Percentiles rank a stretch among this genome's conserved stretches.
These are phyloP conservation scores for Rugalucina vietnamica DNA, from an alignment of 2,888 invertebrate genomes.

Conservation along the genomic window DNA sequence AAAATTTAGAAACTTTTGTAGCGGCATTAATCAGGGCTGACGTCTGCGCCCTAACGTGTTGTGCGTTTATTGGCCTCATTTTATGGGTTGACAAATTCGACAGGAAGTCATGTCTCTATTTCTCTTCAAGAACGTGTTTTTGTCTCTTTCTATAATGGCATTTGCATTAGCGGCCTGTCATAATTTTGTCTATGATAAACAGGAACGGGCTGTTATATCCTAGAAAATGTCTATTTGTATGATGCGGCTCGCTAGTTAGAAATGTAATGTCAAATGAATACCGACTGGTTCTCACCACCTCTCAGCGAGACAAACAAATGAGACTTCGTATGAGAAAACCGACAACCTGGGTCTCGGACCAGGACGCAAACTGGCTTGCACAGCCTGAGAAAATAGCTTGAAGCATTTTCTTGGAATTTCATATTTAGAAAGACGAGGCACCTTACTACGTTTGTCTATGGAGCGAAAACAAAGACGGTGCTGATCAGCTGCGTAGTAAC, in stretches of 20 bases:
- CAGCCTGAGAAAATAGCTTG: no score
- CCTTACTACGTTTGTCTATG: no score
- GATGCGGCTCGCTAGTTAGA: neutral
- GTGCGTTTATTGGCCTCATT: neutral
- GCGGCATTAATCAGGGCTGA: neutral
- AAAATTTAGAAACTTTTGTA: no score
- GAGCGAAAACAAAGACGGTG: no score
- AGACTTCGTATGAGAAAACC: no score
- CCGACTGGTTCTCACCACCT: neutral
- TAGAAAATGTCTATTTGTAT: constrained; percentile 2
- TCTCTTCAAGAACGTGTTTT: neutral
- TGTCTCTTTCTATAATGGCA: neutral
- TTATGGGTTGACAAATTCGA: constrained; percentile 3
- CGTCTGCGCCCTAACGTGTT: neutral
- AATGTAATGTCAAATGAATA: neutral
- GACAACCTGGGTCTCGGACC: no score
- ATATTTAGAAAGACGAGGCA: no score
- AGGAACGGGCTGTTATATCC: neutral
- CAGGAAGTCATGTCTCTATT: neutral
- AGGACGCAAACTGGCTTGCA: no score
- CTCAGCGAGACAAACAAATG: no score
- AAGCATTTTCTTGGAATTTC: no score
- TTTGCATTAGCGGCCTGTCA: neutral
- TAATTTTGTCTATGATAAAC: neutral
- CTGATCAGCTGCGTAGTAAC: no score